Conservation (phyloP, 2,113 vertebrate species). For the Coptodon bakossiorum region DNA sequence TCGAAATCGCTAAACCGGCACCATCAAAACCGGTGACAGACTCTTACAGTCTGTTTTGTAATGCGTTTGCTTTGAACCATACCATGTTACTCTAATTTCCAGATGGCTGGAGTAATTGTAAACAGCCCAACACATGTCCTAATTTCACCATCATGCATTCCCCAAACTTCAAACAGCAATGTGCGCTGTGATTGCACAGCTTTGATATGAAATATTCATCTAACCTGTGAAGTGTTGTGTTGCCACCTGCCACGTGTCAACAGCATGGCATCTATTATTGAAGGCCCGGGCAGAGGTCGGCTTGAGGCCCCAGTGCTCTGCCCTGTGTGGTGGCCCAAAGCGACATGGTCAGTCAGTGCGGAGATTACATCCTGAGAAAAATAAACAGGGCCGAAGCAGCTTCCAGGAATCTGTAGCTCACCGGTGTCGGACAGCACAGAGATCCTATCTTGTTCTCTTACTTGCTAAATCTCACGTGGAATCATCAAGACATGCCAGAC, state of each 20-base stretch:
- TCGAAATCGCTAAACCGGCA: neutral
- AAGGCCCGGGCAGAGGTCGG: slow-evolving; percentile 54
- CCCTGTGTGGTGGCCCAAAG: slow-evolving; percentile 34
- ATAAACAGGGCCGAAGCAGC: neutral
- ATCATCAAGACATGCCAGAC: neutral
- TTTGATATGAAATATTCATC: slow-evolving; percentile 75
- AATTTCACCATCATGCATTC: slow-evolving; percentile 53
- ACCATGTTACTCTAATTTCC: slow-evolving; percentile 45
- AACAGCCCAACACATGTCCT: slow-evolving; percentile 65
- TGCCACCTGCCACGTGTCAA: slow-evolving; percentile 70
- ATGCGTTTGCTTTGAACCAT: slow-evolving; percentile 32
- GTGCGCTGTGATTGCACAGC: slow-evolving; percentile 68
- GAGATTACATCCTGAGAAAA: slow-evolving; percentile 22
- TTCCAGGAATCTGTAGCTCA: neutral
- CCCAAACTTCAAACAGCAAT: slow-evolving; percentile 65
- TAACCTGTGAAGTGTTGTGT: slow-evolving; percentile 70
- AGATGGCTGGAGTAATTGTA: slow-evolving; percentile 64
- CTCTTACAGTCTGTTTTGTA: slow-evolving; percentile 20
- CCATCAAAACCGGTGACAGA: neutral
- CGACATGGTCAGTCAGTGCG: slow-evolving; percentile 36
- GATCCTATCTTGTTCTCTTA: neutral
- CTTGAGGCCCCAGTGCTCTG: slow-evolving; percentile 25
- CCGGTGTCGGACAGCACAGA: neutral
- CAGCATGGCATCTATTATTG: slow-evolving; percentile 70
- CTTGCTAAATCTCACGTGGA: neutral